phyloP scores from a whole-genome alignment of 2,888 invertebrate genomes.

The Callyntrura guangdongensis region DNA sequence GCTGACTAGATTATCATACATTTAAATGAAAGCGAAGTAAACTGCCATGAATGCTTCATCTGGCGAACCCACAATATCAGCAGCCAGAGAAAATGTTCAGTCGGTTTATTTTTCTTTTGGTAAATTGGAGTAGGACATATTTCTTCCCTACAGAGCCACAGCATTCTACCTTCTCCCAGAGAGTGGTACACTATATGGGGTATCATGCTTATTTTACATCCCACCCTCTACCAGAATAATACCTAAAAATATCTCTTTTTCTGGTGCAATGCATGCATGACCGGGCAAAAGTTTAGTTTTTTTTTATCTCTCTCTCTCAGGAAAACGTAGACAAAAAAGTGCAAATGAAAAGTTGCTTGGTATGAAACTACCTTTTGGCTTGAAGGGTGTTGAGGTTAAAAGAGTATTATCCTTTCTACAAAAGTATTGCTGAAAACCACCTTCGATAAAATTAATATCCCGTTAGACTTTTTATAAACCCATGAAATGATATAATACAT shows the following conservation, averaged over 20 bases:
- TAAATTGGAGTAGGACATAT: not conserved
- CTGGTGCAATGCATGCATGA: not conserved
- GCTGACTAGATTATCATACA: conserved; percentile 32
- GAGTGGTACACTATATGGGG: not conserved
- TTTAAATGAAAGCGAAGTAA: conserved; percentile 9
- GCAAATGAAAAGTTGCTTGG: conserved; percentile 4
- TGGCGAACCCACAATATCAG: conserved; percentile 4
- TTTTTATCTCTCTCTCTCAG: not conserved
- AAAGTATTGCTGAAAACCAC: not conserved
- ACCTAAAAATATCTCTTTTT: not conserved
- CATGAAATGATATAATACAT: not conserved
- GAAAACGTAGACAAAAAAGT: not conserved
- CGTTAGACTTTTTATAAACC: too few species aligned
- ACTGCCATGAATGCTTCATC: conserved; percentile 23
- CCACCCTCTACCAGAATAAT: not conserved
- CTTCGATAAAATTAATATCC: conserved; percentile 29
- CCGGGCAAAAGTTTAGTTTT: not conserved
- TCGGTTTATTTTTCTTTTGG: not conserved
- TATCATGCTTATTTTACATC: not conserved
- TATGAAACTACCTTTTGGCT: not conserved
- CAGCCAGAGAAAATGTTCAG: conserved; percentile 1
- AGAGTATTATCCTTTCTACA: conserved; percentile 9
- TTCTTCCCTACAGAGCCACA: not conserved
- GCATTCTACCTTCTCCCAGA: not conserved
- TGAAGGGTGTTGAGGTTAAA: conserved; percentile 17